These are phyloP conservation scores for Bufo bufo DNA, from an alignment of 2,113 vertebrate species.

Conservation along the genomic window DNA sequence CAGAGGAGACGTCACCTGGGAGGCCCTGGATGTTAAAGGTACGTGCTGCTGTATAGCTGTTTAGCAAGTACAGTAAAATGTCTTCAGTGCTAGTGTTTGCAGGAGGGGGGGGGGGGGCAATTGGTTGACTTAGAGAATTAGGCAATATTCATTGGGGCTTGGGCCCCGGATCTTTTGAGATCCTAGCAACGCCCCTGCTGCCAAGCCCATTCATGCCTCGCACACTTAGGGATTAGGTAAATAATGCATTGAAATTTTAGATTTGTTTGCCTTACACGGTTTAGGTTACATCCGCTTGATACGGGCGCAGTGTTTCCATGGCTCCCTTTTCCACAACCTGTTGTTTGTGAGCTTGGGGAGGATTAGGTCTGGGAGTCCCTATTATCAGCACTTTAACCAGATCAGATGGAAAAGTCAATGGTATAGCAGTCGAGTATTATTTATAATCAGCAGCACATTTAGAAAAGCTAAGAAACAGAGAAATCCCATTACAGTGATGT, in stretches of 20 bases:
- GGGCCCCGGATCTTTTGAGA: too few relatives aligned
- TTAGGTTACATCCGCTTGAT: slow-evolving; percentile 37
- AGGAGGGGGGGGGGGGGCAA: too few relatives aligned
- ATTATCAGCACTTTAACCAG: background rate
- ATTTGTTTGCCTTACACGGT: slow-evolving; percentile 30
- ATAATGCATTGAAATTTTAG: slow-evolving; percentile 42
- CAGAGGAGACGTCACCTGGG: too few relatives aligned
- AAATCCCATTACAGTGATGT: background rate
- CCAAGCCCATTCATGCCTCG: slow-evolving; percentile 15
- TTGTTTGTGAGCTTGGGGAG: background rate
- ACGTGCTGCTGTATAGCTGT: too few relatives aligned
- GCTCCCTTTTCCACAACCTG: slow-evolving; percentile 33
- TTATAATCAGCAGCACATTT: background rate
- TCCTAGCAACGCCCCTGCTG: too few relatives aligned
- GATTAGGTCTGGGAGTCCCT: background rate
- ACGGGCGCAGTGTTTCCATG: slow-evolving; percentile 24
- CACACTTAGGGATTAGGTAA: slow-evolving; percentile 17
- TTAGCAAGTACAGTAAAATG: too few relatives aligned
- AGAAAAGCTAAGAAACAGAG: background rate
- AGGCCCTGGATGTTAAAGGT: too few relatives aligned
- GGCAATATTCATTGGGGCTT: too few relatives aligned
- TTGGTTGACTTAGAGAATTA: too few relatives aligned
- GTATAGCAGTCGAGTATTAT: background rate
- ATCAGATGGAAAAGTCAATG: background rate
- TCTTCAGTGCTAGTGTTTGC: too few relatives aligned